Percentiles rank a stretch among this genome's conserved stretches.
Evolutionary conservation across 2,113 vertebrate genomes (phyloP).

Genomic region (Sisor rabdophorus): DNA sequence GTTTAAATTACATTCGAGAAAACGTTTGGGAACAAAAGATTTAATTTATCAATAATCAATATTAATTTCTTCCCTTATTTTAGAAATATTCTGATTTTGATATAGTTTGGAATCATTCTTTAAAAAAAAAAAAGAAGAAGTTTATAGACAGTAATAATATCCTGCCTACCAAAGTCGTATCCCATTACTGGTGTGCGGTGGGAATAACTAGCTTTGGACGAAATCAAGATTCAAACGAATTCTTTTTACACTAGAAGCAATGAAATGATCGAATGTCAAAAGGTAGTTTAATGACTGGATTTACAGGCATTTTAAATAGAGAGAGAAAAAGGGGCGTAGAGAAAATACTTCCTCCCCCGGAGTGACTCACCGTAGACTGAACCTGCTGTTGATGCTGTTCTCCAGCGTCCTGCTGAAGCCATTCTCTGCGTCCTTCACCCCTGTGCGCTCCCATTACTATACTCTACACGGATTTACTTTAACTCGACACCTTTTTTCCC

Average conservation of each 20-base stretch:
- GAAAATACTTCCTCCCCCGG: neutral
- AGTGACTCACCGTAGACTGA: slow-evolving; percentile 53
- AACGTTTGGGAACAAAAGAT: too few species aligned
- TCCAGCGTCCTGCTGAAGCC: slow-evolving; percentile 60
- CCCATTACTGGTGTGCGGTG: neutral
- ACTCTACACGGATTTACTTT: neutral
- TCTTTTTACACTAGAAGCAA: too few species aligned
- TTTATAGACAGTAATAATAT: too few species aligned
- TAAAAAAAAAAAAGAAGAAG: too few species aligned
- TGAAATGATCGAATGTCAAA: neutral
- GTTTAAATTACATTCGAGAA: too few species aligned
- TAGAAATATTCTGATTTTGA: too few species aligned
- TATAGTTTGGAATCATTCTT: too few species aligned
- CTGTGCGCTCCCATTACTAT: slow-evolving; percentile 69
- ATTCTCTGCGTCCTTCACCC: slow-evolving; percentile 65
- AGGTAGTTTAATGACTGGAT: neutral
- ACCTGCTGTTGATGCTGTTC: slow-evolving; percentile 56
- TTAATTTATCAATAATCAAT: too few species aligned
- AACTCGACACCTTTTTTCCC: neutral
- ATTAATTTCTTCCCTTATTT: too few species aligned
- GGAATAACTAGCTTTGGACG: neutral
- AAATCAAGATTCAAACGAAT: neutral
- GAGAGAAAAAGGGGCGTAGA: neutral
- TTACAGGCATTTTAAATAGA: neutral
- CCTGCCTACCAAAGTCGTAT: neutral